A percentile compares a stretch with the other conserved stretches of the same genome.
phyloP scores from a whole-genome alignment of 2,113 vertebrate species.

The Orycteropus afer region DNA sequence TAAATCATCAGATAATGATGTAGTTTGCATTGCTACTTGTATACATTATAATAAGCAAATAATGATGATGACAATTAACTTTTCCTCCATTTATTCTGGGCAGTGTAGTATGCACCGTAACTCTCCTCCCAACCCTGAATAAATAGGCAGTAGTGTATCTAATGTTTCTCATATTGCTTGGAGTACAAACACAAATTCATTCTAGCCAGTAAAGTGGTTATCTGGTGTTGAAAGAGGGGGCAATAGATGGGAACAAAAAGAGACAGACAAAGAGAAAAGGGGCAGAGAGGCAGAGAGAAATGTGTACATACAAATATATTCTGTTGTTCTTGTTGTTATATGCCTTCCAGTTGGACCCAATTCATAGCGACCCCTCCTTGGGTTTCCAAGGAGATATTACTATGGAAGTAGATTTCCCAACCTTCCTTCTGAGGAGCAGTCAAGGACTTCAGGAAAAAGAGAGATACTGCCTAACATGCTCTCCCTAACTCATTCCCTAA shows the following conservation, averaged over 20 bases:
- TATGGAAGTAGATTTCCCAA: too few relatives aligned
- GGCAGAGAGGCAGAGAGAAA: neutral
- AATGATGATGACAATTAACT: neutral
- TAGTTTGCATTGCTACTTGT: neutral
- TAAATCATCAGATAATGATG: neutral
- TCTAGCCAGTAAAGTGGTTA: neutral
- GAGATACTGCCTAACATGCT: neutral
- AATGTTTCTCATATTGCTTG: neutral
- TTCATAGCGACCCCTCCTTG: too few relatives aligned
- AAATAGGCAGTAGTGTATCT: neutral
- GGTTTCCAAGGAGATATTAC: too few relatives aligned
- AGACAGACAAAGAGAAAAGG: too few relatives aligned
- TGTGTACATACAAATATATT: too few relatives aligned
- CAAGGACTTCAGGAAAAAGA: neutral
- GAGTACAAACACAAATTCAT: neutral
- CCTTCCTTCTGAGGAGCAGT: too few relatives aligned
- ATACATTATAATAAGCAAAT: neutral
- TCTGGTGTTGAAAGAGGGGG: neutral
- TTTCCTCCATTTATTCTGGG: neutral
- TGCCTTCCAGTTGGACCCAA: too few relatives aligned
- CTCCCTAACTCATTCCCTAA: neutral
- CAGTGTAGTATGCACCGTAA: too few relatives aligned
- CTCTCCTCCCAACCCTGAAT: neutral
- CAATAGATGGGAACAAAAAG: accelerated
- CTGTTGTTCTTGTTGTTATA: too few relatives aligned